phyloP scores from a whole-genome alignment of 92 coral and sea anemone species.

The Phenganax marumi region DNA sequence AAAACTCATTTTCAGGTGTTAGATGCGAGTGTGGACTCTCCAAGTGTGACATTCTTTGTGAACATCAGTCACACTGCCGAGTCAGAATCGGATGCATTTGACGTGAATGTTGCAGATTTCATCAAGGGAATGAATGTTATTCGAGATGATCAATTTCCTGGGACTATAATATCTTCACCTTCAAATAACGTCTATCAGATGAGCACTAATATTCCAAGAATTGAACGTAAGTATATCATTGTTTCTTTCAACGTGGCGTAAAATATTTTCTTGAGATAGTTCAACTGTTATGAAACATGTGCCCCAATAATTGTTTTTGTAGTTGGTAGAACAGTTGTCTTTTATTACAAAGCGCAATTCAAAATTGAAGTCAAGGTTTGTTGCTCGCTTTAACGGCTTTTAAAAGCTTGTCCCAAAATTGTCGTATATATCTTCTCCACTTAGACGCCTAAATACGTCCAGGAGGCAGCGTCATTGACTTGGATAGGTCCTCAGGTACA shows the following conservation, averaged over 20 bases:
- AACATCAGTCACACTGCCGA: slow-evolving; percentile 69
- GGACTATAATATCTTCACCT: slow-evolving; percentile 59
- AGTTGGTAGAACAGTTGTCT: slow-evolving; percentile 71
- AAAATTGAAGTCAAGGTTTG: slow-evolving; percentile 71
- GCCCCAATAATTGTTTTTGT: slow-evolving; percentile 6
- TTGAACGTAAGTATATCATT: slow-evolving; percentile 56
- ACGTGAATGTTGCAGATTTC: slow-evolving; percentile 66
- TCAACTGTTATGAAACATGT: neutral
- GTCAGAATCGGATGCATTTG: slow-evolving; percentile 76
- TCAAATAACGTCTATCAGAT: slow-evolving; percentile 57
- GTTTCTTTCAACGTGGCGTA: neutral
- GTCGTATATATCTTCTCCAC: too few species aligned
- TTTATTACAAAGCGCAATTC: slow-evolving; percentile 71
- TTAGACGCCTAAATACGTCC: slow-evolving; percentile 50
- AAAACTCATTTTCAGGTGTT: slow-evolving; percentile 51
- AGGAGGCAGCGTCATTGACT: slow-evolving; percentile 48
- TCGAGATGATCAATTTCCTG: slow-evolving; percentile 65
- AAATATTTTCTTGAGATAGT: too few species aligned
- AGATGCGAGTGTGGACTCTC: slow-evolving; percentile 67
- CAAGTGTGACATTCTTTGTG: slow-evolving; percentile 69
- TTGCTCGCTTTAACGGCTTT: neutral
- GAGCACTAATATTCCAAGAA: slow-evolving; percentile 49
- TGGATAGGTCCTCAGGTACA: slow-evolving; percentile 61
- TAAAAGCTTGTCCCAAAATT: neutral
- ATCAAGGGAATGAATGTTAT: slow-evolving; percentile 69